These are phyloP conservation scores for Syngnathus acus DNA, from an alignment of 2,797 vertebrate genomes.

Conservation along the genomic window DNA sequence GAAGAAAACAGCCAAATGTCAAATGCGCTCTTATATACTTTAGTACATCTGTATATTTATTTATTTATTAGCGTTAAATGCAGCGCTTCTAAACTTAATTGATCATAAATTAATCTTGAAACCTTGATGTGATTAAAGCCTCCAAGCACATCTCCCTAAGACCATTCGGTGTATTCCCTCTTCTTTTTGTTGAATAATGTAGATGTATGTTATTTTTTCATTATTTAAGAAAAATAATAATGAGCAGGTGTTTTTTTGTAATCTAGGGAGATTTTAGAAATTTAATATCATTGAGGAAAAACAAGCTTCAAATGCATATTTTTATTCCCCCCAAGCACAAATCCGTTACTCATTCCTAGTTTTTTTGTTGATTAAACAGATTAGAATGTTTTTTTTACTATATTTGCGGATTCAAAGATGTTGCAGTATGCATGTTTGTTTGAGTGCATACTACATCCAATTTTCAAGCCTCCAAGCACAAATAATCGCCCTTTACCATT, in stretches of 20 bases:
- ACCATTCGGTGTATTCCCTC: not conserved
- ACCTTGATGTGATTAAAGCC: not conserved
- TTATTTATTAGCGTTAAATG: not conserved
- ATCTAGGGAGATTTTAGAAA: no score
- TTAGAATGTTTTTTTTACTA: not conserved
- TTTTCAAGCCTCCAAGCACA: not conserved
- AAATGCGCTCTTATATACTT: not conserved
- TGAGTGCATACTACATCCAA: not conserved
- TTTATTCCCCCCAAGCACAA: not conserved
- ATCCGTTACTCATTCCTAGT: not conserved
- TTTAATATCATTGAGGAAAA: not conserved
- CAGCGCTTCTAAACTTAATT: not conserved
- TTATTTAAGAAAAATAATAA: no score
- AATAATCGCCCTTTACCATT: not conserved
- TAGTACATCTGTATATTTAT: not conserved
- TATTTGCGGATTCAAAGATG: not conserved
- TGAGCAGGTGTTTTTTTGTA: no score
- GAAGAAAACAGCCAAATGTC: not conserved
- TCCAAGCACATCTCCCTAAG: not conserved
- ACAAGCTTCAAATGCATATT: not conserved
- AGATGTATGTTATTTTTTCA: no score
- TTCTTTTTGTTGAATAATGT: not conserved
- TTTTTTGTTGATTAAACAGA: not conserved
- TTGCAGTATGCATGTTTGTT: not conserved
- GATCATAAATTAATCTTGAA: not conserved